Conservation (phyloP, 1,140 invertebrate genomes). For the Euglossa dilemma region DNA sequence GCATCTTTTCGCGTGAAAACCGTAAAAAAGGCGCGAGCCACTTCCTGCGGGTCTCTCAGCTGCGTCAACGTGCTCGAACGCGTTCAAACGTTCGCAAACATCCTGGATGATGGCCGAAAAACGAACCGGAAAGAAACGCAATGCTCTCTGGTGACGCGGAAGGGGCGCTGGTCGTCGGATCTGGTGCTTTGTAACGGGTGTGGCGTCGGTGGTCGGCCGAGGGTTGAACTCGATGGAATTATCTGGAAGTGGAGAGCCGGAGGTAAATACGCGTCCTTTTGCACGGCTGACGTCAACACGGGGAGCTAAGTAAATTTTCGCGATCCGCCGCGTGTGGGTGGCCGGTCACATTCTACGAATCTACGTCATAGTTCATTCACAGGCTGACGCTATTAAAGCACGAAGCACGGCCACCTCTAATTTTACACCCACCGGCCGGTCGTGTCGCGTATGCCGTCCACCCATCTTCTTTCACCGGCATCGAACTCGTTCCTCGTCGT, state of each 20-base stretch:
- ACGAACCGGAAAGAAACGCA: no score
- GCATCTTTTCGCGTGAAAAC: no score
- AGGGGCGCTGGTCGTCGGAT: constrained; percentile 23
- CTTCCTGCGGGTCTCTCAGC: no score
- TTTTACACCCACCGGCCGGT: constrained; percentile 23
- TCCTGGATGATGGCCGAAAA: no score
- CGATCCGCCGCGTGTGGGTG: constrained; percentile 13
- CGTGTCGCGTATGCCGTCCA: neutral
- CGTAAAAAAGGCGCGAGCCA: no score
- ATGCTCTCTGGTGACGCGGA: no score
- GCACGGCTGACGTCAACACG: constrained; percentile 39
- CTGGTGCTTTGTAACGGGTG: neutral
- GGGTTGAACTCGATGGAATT: neutral
- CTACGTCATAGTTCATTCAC: constrained; percentile 52
- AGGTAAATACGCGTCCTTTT: constrained; percentile 42
- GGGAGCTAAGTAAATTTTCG: constrained; percentile 10
- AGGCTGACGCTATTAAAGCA: constrained; percentile 11
- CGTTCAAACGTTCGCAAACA: no score
- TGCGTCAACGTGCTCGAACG: no score
- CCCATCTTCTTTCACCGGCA: neutral
- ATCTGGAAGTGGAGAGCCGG: neutral
- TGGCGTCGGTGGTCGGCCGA: neutral
- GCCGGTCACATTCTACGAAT: constrained; percentile 32
- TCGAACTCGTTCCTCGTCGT: neutral
- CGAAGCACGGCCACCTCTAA: constrained; percentile 32